Conservation (phyloP, 2,797 vertebrate species). For the Rousettus madagascariensis region DNA sequence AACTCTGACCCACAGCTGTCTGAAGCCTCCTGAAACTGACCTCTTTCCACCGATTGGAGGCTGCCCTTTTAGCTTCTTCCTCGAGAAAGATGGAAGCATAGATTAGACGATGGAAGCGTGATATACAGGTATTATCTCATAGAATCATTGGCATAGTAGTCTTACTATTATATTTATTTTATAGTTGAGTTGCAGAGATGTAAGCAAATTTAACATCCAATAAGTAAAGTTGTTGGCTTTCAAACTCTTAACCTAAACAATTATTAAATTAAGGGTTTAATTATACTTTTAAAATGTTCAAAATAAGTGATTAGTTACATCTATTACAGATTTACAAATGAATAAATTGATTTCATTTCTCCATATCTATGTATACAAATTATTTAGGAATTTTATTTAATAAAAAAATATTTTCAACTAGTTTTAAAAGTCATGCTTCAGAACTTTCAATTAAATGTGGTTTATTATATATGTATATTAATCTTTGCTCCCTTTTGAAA, state of each 20-base stretch:
- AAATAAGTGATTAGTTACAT: background rate
- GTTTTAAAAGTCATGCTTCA: background rate
- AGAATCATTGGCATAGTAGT: background rate
- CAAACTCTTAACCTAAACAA: background rate
- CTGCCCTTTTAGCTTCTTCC: too few relatives aligned
- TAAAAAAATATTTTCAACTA: background rate
- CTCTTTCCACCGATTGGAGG: too few relatives aligned
- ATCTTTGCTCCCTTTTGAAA: background rate
- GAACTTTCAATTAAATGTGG: background rate
- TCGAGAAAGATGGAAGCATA: too few relatives aligned
- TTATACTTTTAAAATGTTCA: background rate
- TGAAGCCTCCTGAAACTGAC: too few relatives aligned
- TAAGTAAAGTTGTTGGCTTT: background rate
- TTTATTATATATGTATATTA: background rate
- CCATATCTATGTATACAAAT: background rate
- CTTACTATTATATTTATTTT: background rate
- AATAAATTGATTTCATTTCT: constrained; percentile 4
- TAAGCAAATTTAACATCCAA: background rate
- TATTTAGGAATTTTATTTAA: background rate
- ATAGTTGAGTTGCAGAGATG: background rate
- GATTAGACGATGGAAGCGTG: too few relatives aligned
- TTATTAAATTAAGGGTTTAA: background rate
- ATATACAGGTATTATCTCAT: background rate
- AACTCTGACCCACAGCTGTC: too few relatives aligned
- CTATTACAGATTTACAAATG: background rate